phyloP scores from a whole-genome alignment of 1,140 invertebrate genomes.

The Platyscapa corneri region DNA sequence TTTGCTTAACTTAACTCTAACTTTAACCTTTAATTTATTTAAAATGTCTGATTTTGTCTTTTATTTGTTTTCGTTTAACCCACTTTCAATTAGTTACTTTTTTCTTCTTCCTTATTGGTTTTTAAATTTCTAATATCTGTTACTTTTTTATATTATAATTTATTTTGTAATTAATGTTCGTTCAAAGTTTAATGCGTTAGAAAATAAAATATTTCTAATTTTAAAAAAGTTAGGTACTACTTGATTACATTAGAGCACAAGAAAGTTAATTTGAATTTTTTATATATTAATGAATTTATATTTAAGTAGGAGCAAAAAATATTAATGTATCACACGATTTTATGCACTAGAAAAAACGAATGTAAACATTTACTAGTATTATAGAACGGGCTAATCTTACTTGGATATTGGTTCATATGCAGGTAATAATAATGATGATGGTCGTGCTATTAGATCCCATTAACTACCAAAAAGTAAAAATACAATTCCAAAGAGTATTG shows the following conservation, averaged over 20 bases:
- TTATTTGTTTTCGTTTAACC: constrained; percentile 48
- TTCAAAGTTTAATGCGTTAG: neutral
- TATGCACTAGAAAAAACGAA: constrained; percentile 46
- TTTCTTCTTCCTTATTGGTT: constrained; percentile 39
- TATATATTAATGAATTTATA: neutral
- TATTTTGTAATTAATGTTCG: neutral
- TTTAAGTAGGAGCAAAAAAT: neutral
- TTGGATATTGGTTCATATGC: constrained; percentile 62
- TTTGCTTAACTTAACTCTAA: constrained; percentile 55
- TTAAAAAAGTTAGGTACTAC: neutral
- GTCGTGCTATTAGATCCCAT: constrained; percentile 60
- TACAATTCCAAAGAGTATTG: constrained; percentile 44
- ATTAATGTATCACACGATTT: constrained; percentile 41
- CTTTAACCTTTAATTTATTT: constrained; percentile 39
- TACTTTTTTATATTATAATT: constrained; percentile 12
- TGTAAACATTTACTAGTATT: constrained; percentile 23
- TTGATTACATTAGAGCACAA: neutral
- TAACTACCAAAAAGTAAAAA: constrained; percentile 36
- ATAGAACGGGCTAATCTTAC: constrained; percentile 43
- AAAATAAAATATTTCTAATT: neutral
- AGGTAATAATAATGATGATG: constrained; percentile 74
- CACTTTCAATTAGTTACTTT: neutral
- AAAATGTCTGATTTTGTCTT: constrained; percentile 47
- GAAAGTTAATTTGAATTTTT: neutral
- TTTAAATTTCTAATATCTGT: neutral